phyloP scores from a whole-genome alignment of 2,113 vertebrate genomes.

The Hepsetus odoe region DNA sequence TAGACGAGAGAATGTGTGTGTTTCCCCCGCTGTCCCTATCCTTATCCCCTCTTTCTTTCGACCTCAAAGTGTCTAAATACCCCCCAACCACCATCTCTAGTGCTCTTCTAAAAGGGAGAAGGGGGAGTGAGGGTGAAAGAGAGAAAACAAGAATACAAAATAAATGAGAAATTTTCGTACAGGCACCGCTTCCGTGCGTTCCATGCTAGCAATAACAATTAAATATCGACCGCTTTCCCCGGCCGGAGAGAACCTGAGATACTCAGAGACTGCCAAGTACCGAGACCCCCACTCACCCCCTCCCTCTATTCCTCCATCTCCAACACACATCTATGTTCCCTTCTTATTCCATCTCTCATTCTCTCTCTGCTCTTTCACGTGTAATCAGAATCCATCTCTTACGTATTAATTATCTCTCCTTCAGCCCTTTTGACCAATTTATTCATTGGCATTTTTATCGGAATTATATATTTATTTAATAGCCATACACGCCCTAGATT shows the following conservation, averaged over 20 bases:
- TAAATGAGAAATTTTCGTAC: conserved; percentile 89
- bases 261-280: conserved; percentile 85
- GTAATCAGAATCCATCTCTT: conserved; percentile 68
- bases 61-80: conserved; percentile 67
- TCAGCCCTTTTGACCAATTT: not conserved
- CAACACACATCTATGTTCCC: conserved; percentile 69
- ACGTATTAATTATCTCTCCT: conserved; percentile 60
- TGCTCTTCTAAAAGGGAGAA: conserved; percentile 62
- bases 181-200: conserved; percentile 85
- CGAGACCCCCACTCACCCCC: conserved; percentile 62
- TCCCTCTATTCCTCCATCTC: conserved; percentile 67
- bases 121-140: conserved; percentile 66
- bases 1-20: conserved; percentile 68
- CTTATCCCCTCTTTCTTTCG: conserved; percentile 63
- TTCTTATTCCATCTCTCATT: conserved; percentile 51
- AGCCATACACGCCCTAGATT: not conserved
- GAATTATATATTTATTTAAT: not conserved
- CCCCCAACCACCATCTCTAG: conserved; percentile 54
- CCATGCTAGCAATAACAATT: conserved; percentile 92
- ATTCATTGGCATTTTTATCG: conserved; percentile 1
- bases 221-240: conserved; percentile 87
- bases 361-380: conserved; percentile 65
- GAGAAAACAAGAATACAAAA: conserved; percentile 87
- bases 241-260: conserved; percentile 86
- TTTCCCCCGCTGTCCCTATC: conserved; percentile 43